Evolutionary conservation across 2,797 vertebrate genomes (phyloP).

Genomic region (Poecilia wingei): DNA sequence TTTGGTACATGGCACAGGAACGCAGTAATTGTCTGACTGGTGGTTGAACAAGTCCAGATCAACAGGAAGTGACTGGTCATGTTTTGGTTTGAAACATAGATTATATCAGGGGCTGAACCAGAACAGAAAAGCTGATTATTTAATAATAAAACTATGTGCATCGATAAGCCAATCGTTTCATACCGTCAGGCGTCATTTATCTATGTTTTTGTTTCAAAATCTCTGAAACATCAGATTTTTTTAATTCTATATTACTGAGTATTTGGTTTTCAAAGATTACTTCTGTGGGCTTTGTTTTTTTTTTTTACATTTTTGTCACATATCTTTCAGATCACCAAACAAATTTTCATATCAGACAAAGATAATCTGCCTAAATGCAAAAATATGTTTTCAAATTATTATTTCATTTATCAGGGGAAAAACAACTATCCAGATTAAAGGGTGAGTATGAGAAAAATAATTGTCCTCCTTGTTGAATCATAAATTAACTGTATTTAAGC

Average conservation of each 20-base stretch:
- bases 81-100: background rate
- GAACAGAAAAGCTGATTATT: background rate
- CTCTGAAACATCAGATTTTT: background rate
- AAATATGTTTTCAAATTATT: background rate
- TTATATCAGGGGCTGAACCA: background rate
- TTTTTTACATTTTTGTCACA: background rate
- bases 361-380: background rate
- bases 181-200: background rate
- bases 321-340: background rate
- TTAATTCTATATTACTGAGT: background rate
- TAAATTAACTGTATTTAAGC: background rate
- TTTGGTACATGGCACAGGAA: conserved; percentile 8
- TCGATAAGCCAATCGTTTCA: background rate
- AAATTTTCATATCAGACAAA: background rate
- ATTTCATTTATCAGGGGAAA: background rate
- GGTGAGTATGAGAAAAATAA: too few species aligned
- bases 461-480: background rate
- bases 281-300: background rate
- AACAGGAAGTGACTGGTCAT: background rate
- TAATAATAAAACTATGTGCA: background rate
- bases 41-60: background rate
- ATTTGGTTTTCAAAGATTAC: background rate
- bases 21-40: background rate
- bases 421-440: background rate
- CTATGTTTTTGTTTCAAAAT: background rate